Evolutionary conservation across 2,113 vertebrate genomes (phyloP).

Genomic region (Periophthalmus modestus): DNA sequence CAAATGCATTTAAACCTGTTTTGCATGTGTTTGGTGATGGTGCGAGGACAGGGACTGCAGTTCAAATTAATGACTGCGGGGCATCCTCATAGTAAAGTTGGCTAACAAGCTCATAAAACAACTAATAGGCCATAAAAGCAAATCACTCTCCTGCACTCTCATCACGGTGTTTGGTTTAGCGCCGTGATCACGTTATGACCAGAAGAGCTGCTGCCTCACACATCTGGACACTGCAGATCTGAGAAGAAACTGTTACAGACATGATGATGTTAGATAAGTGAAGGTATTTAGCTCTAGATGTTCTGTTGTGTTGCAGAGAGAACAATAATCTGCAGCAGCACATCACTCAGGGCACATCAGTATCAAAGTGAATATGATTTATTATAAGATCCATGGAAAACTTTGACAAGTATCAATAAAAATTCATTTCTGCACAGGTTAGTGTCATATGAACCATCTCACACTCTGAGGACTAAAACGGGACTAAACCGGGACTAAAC

Average conservation of each 20-base stretch:
- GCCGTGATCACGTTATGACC: not conserved
- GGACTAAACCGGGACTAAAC: too few relatives aligned
- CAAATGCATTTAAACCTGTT: constrained; percentile 1
- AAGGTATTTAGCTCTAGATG: not conserved
- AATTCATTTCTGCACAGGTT: not conserved
- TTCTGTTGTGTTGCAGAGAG: not conserved
- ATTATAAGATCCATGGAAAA: not conserved
- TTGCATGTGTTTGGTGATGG: constrained; percentile 2
- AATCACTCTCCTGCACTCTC: constrained; percentile 12
- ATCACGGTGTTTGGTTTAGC: constrained; percentile 3
- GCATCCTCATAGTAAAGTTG: constrained; percentile 8
- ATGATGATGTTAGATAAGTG: not conserved
- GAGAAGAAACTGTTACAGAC: not conserved
- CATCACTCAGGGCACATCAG: too few relatives aligned
- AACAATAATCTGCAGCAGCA: not conserved
- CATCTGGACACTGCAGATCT: not conserved
- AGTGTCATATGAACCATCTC: too few relatives aligned
- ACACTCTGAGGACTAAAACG: too few relatives aligned
- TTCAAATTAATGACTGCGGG: constrained; percentile 8
- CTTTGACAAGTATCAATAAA: not conserved
- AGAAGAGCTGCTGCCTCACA: not conserved
- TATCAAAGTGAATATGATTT: too few relatives aligned
- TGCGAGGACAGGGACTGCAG: constrained; percentile 2
- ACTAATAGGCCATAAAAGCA: constrained; percentile 12
- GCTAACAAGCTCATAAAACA: constrained; percentile 15